phyloP scores from a whole-genome alignment of 2,888 invertebrate genomes.

The Diaperis boleti region DNA sequence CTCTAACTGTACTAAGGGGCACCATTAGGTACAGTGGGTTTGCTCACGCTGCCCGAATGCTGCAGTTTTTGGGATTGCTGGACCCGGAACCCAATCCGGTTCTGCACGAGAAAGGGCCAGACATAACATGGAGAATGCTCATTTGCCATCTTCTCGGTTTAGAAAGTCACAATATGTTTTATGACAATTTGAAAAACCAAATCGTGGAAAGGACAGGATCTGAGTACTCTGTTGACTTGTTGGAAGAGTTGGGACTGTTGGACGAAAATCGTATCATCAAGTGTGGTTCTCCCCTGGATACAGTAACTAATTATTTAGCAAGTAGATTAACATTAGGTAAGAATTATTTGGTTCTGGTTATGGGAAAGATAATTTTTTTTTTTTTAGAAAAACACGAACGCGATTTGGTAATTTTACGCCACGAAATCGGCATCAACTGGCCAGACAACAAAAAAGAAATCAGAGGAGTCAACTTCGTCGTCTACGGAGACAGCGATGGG shows the following conservation, averaged over 20 bases:
- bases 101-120: slow-evolving; percentile 95
- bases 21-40: slow-evolving; percentile 94
- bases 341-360: slow-evolving; percentile 36
- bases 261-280: slow-evolving; percentile 87
- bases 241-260: slow-evolving; percentile 90
- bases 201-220: slow-evolving; percentile 84
- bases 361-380: no score
- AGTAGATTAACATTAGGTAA: slow-evolving; percentile 83
- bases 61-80: slow-evolving; percentile 90
- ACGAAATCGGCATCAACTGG: slow-evolving; percentile 94
- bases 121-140: slow-evolving; percentile 92
- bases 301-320: slow-evolving; percentile 89
- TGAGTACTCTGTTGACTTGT: slow-evolving; percentile 76
- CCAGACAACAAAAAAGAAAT: slow-evolving; percentile 86
- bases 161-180: slow-evolving; percentile 88
- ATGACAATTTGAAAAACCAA: slow-evolving; percentile 90
- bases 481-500: slow-evolving; percentile 83
- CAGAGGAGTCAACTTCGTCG: slow-evolving; percentile 88
- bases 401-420: slow-evolving; percentile 93
- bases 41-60: slow-evolving; percentile 86
- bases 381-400: slow-evolving; percentile 79
- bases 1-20: slow-evolving; percentile 91
- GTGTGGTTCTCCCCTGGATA: slow-evolving; percentile 89
- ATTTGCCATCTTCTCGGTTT: slow-evolving; percentile 89
- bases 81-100: slow-evolving; percentile 88